Percentiles rank a stretch among this genome's conserved stretches.
Conservation (phyloP, 2,888 invertebrate species). For the Venustoraphidia nigricollis region DNA sequence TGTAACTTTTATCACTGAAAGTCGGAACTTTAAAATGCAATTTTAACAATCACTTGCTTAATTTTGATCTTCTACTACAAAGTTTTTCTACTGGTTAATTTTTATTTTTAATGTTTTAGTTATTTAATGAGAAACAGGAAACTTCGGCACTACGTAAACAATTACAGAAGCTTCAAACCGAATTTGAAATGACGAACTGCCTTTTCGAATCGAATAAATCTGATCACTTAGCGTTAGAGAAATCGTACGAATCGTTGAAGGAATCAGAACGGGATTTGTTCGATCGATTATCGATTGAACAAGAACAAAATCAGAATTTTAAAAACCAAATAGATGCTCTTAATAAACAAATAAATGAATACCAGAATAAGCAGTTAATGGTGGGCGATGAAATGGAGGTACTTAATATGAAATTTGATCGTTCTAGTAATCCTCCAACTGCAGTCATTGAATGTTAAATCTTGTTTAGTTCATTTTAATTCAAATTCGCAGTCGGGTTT, state of each 20-base stretch:
- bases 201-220: slow-evolving; percentile 10
- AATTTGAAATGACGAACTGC: slow-evolving; percentile 12
- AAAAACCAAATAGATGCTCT: slow-evolving; percentile 5
- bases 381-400: too few relatives aligned
- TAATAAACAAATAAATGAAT: slow-evolving; percentile 9
- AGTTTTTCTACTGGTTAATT: too few relatives aligned
- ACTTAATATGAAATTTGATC: too few relatives aligned
- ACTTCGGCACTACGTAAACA: slow-evolving; percentile 12
- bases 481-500: too few relatives aligned
- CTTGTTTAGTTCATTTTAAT: too few relatives aligned
- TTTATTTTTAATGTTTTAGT: slow-evolving; percentile 2
- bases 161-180: slow-evolving; percentile 10
- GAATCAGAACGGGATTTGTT: slow-evolving; percentile 7
- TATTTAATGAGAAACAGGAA: slow-evolving; percentile 12
- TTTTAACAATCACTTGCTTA: too few relatives aligned
- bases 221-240: slow-evolving; percentile 10
- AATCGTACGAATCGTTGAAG: slow-evolving; percentile 9
- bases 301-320: slow-evolving; percentile 10
- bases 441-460: too few relatives aligned
- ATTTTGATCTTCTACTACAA: too few relatives aligned
- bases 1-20: too few relatives aligned
- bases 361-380: too few relatives aligned
- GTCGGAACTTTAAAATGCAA: too few relatives aligned
- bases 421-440: too few relatives aligned
- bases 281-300: slow-evolving; percentile 10